A percentile compares a stretch with the other conserved stretches of the same genome.
These are phyloP conservation scores for Cinara cedri DNA, from an alignment of 2,888 invertebrate species.

Conservation along the genomic window DNA sequence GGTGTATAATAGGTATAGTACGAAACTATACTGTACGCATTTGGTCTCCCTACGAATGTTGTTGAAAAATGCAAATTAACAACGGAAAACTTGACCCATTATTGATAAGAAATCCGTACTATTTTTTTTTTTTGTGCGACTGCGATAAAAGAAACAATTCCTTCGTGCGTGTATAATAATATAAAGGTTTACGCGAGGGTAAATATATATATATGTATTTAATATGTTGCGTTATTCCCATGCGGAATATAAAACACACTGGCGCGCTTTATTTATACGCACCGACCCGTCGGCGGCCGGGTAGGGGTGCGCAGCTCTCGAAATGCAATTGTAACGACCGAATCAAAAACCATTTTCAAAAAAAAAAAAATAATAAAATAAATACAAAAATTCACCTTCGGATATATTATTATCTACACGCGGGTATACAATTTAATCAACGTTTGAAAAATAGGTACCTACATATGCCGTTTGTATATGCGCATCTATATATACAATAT, in stretches of 20 bases:
- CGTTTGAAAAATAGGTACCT: neutral
- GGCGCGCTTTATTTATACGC: conserved; percentile 46
- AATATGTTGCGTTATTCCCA: conserved; percentile 41
- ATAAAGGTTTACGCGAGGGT: neutral
- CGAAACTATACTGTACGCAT: too few species aligned
- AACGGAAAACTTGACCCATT: conserved; percentile 42
- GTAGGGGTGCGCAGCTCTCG: neutral
- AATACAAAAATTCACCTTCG: neutral
- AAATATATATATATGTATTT: too few species aligned
- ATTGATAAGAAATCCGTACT: conserved; percentile 50
- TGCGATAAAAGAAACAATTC: conserved; percentile 49
- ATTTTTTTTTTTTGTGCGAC: conserved; percentile 36
- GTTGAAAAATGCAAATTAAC: conserved; percentile 51
- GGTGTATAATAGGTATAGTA: too few species aligned
- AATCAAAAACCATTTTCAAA: conserved; percentile 52
- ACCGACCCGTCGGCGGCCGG: neutral
- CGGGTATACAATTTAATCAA: neutral
- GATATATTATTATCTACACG: neutral
- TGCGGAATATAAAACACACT: conserved; percentile 52
- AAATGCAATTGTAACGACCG: conserved; percentile 48
- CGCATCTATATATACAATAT: too few species aligned
- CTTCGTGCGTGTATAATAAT: neutral
- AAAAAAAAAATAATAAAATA: conserved; percentile 11
- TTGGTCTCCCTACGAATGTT: neutral
- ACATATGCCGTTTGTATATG: neutral